Evolutionary conservation across 2,113 vertebrate genomes (phyloP), one percentile per base, ranked within the genome.

Genomic region (Macroglossus sobrinus): DNA sequence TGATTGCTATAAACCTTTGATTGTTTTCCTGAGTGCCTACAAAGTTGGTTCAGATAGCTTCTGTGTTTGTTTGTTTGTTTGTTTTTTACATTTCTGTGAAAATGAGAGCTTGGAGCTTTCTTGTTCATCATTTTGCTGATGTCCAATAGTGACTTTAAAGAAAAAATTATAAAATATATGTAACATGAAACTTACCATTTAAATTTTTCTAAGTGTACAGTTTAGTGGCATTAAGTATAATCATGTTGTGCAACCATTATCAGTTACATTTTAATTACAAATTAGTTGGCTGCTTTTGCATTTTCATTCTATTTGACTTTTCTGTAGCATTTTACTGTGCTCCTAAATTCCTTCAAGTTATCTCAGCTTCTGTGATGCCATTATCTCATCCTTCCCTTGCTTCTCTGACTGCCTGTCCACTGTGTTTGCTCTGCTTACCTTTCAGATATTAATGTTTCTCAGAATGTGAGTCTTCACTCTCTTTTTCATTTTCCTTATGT

Each of bases 1-100:
- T 78, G 13, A 18, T 92, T 59, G 26, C 45, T 88, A 1, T 55
- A 89, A 76, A 75, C 14, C 14, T 84, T 84, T 30, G 61, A 35
- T 66, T 91, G 53, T 96, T 95, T 96, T 89, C 40, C 33, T 81
- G 59, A 88, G 50, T 28, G 47, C 26, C 43, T 91, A 26, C 35
- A 68, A 64, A 93, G 50, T 74, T 89, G 38, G 26, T 88, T 95
- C 18, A 74, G 16, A 40, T 55, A 68, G 28, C 59, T 81, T 69
- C 43, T 89, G 69, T 6, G 21, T 50, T 50, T 50, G 4, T 50
- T 14, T 47, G 2, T 4, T 13, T 80, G 24, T 69, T 28, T 63
- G 24, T 76, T 50, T 14, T 50, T 13, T 13, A 50, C 47, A 50
- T 50, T 22, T 85, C 69, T 86, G 18, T 76, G 69, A 18, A 33